Percentiles rank a stretch among this genome's conserved stretches.
phyloP scores from a whole-genome alignment of 2,888 invertebrate species.

The Temnothorax ravouxi region DNA sequence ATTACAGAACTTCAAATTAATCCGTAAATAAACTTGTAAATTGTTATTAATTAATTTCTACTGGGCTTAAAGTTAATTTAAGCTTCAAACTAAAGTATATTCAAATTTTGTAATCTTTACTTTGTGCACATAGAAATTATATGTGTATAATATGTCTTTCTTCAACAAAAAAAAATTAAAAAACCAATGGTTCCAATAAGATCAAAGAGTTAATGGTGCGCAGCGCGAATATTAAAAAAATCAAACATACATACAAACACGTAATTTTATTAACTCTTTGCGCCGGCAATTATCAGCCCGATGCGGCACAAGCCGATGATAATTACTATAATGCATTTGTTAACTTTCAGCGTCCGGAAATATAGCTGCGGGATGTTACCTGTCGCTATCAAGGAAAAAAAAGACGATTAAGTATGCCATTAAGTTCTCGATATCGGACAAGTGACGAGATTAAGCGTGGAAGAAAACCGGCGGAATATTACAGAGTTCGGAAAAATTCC shows the following conservation, averaged over 20 bases:
- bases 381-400: neutral
- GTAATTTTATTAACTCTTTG: constrained; percentile 45
- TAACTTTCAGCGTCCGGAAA: neutral
- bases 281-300: constrained; percentile 7
- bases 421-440: neutral
- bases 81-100: neutral
- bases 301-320: neutral
- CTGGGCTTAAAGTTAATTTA: neutral
- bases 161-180: neutral
- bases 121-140: neutral
- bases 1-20: constrained; percentile 6
- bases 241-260: neutral
- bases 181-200: neutral
- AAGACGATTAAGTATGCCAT: neutral
- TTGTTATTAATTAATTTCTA: constrained; percentile 1
- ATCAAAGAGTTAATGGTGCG: neutral
- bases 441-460: constrained; percentile 11
- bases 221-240: neutral
- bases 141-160: neutral
- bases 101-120: neutral
- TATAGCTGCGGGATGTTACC: neutral
- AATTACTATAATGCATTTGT: constrained; percentile 19
- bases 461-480: constrained; percentile 39
- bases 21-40: neutral
- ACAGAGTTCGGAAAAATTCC: constrained; percentile 24